phyloP scores from a whole-genome alignment of 2,113 vertebrate species.

The Tylochromis polylepis region DNA sequence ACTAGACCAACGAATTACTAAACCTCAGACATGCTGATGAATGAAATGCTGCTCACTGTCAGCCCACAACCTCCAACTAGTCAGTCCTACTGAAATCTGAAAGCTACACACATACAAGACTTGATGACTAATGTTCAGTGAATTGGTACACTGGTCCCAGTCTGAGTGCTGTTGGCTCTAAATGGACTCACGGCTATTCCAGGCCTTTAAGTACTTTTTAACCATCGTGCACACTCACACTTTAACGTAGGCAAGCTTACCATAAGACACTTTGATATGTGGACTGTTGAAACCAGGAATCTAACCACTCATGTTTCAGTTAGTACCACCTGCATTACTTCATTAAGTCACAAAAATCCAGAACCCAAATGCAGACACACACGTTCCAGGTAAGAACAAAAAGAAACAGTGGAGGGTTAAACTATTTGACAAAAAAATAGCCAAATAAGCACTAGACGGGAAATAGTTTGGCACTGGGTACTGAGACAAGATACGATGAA shows the following conservation, averaged over 20 bases:
- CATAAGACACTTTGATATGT: not conserved
- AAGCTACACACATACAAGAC: accelerated
- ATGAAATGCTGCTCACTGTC: not conserved
- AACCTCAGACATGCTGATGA: not conserved
- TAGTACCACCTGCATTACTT: too few relatives aligned
- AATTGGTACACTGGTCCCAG: not conserved
- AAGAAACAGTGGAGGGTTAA: not conserved
- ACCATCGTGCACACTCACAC: not conserved
- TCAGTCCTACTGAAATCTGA: not conserved
- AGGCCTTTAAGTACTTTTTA: not conserved
- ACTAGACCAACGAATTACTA: not conserved
- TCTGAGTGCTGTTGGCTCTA: not conserved
- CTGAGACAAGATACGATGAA: not conserved
- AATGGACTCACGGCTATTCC: not conserved
- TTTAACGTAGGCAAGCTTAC: not conserved
- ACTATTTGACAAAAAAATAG: accelerated
- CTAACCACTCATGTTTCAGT: accelerated
- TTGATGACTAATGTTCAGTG: not conserved
- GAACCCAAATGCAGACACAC: not conserved
- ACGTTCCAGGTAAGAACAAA: not conserved
- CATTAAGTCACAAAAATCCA: not conserved
- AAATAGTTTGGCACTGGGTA: not conserved
- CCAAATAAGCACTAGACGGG: accelerated
- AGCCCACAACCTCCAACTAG: too few relatives aligned
- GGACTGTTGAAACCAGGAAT: not conserved